Conservation (phyloP, 1,140 invertebrate genomes). For the Lycorma delicatula region DNA sequence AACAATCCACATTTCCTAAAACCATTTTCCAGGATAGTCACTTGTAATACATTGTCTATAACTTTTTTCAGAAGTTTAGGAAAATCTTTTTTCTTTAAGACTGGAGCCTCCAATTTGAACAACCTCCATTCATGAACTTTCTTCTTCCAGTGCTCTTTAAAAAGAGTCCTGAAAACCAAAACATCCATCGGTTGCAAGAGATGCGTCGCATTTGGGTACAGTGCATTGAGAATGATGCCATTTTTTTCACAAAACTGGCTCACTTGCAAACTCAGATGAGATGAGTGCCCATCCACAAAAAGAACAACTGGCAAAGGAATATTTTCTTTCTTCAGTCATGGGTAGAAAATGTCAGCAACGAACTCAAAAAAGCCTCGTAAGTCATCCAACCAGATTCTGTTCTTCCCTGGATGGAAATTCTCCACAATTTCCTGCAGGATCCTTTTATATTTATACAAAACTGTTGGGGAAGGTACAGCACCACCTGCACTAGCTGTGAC, state of each 20-base stretch:
- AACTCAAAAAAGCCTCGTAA: slow-evolving; percentile 15
- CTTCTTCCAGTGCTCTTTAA: slow-evolving; percentile 36
- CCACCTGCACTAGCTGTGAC: slow-evolving; percentile 15
- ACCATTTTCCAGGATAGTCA: neutral
- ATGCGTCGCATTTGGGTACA: slow-evolving; percentile 39
- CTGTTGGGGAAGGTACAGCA: slow-evolving; percentile 6
- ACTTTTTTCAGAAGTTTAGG: slow-evolving; percentile 6
- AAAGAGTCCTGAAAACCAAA: slow-evolving; percentile 32
- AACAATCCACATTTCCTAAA: neutral
- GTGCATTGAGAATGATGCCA: slow-evolving; percentile 35
- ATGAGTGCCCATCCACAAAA: slow-evolving; percentile 38
- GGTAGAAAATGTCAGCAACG: slow-evolving; percentile 21
- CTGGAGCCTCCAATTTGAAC: slow-evolving; percentile 13
- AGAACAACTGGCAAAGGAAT: slow-evolving; percentile 31
- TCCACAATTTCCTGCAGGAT: slow-evolving; percentile 29
- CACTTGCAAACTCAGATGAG: slow-evolving; percentile 34
- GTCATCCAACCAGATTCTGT: slow-evolving; percentile 28
- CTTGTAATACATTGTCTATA: neutral
- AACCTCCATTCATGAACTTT: slow-evolving; percentile 21
- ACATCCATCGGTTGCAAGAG: slow-evolving; percentile 39
- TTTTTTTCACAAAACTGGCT: slow-evolving; percentile 37
- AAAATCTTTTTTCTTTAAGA: slow-evolving; percentile 8
- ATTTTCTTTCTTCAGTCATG: slow-evolving; percentile 18
- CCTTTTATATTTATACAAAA: slow-evolving; percentile 20
- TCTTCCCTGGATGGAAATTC: slow-evolving; percentile 33